A percentile compares a stretch with the other conserved stretches of the same genome.
Evolutionary conservation across 23 tunicate species (phyloP).

Genomic region (Clavelina lepadiformis): DNA sequence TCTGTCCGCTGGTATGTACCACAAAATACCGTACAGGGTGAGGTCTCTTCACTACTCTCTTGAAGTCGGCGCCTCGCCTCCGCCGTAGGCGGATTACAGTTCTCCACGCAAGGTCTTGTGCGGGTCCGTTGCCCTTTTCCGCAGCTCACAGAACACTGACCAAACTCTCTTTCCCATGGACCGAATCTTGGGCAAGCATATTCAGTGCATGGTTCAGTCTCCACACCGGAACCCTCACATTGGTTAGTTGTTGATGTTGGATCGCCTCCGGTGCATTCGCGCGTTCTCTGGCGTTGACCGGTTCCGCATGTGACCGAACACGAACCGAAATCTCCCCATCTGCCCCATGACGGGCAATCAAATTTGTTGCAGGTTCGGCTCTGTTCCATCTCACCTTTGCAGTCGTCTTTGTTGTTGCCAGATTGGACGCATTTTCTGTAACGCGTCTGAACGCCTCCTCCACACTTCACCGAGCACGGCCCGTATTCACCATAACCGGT

Average conservation of each 20-base stretch:
- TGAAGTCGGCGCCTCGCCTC: too few relatives aligned
- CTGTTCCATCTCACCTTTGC: slow-evolving; percentile 12
- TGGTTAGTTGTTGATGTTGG: background rate
- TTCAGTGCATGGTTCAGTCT: background rate
- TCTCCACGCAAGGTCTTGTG: background rate
- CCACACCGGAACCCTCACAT: background rate
- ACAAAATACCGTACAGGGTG: too few relatives aligned
- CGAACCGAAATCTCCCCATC: slow-evolving; percentile 17
- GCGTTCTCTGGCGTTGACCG: background rate
- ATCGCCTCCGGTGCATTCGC: slow-evolving; percentile 17
- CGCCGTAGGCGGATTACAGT: too few relatives aligned
- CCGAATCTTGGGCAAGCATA: background rate
- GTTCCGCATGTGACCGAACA: slow-evolving; percentile 26
- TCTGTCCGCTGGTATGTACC: too few relatives aligned
- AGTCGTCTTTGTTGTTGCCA: background rate
- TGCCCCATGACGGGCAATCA: slow-evolving; percentile 26
- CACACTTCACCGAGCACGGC: slow-evolving; percentile 46
- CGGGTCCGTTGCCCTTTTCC: background rate
- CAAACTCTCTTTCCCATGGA: background rate
- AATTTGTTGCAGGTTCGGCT: slow-evolving; percentile 3
- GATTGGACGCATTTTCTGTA: slow-evolving; percentile 17
- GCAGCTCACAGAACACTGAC: slow-evolving; percentile 5
- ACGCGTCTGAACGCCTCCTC: slow-evolving; percentile 27
- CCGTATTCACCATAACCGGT: slow-evolving; percentile 36
- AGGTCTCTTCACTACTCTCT: too few relatives aligned